Evolutionary conservation across 2,113 vertebrate genomes (phyloP), one percentile per base, ranked within the genome.

Genomic region (Noturus placidus): DNA sequence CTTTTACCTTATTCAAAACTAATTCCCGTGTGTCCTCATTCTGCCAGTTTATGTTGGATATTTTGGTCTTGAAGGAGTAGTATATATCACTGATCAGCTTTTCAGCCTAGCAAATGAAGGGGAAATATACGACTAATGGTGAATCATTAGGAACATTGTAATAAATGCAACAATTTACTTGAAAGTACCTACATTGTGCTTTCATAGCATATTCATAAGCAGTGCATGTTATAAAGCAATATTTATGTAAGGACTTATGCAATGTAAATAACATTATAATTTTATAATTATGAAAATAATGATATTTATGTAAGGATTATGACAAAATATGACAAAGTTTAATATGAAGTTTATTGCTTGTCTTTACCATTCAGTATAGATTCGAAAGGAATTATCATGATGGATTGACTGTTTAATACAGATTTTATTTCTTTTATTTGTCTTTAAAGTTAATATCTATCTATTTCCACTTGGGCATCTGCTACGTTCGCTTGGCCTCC

Each of bases 1-100:
- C 6, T 46, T 2, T 91, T 88, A 96, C 95, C 93, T 93, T 95
- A 52, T 93, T 89, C 85, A 93, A 87, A 79, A 95, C 86, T 1
- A 77, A 77, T 84, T 89, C 87, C 42, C 54, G 83, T 59, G 91
- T 70, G 25, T 72, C 88, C 38, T 88, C 42, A 85, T 96, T 90
- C 20, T 54, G 90, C 95, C 93, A 93, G 30, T 79, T 88, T 22
- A 95, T 88, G n/a, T 89, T 86, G 14, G 80, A 82, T 67, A 95
- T 69, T 89, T 93, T 93, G 25, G 90, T 92, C 85, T 94, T 93
- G 72, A 96, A 86, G 70, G 93, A 88, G 65, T 92, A 91, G 78
- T 93, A 93, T 0, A 95, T 88, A 61, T 94, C 91, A 76, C 91
- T 70, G 61, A 94, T 90, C 52, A 96, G 84, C 83, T 94, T 91